Evolutionary conservation across 2,113 vertebrate genomes (phyloP).

Genomic region (Pollachius pollachius): DNA sequence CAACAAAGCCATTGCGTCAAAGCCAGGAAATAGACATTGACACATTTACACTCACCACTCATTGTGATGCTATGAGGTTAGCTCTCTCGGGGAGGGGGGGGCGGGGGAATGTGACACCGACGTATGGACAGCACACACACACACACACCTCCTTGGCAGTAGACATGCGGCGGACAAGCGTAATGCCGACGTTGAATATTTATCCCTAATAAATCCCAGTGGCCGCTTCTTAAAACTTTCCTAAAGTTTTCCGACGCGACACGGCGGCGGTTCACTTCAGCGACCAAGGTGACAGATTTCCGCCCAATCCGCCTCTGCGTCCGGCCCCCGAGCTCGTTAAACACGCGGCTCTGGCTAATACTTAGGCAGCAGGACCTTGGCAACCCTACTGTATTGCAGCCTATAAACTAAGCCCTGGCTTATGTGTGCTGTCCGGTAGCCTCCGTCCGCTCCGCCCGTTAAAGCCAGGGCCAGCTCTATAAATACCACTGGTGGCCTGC

Average conservation of each 20-base stretch:
- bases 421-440: constrained; percentile 35
- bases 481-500: constrained; percentile 57
- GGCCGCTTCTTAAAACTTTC: too few relatives aligned
- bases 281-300: constrained; percentile 25
- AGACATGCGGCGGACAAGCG: neutral
- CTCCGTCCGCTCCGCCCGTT: constrained; percentile 41
- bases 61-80: constrained; percentile 26
- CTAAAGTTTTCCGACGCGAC: too few relatives aligned
- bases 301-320: constrained; percentile 2
- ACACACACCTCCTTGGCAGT: neutral
- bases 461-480: constrained; percentile 57
- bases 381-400: constrained; percentile 24
- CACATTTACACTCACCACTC: constrained; percentile 19
- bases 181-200: too few relatives aligned
- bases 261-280: neutral
- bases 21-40: constrained; percentile 30
- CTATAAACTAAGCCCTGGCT: constrained; percentile 40
- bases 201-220: too few relatives aligned
- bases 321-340: constrained; percentile 19
- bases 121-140: neutral
- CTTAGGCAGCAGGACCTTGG: constrained; percentile 33
- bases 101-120: neutral
- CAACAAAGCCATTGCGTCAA: constrained; percentile 34
- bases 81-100: constrained; percentile 32
- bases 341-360: constrained; percentile 25